phyloP scores from a whole-genome alignment of 2,113 vertebrate species.

The Lophura nycthemera region DNA sequence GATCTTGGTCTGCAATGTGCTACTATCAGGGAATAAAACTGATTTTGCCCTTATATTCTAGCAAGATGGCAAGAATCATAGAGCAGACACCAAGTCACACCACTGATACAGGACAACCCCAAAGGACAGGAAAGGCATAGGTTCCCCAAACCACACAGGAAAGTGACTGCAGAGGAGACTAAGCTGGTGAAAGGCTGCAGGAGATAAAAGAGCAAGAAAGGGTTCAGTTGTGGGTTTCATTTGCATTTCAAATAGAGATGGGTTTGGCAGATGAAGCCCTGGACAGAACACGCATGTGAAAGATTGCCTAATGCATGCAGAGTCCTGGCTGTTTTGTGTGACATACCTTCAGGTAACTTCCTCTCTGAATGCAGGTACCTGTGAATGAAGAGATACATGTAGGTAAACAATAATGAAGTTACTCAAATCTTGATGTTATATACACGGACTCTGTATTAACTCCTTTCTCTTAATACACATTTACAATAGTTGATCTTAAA shows the following conservation, averaged over 20 bases:
- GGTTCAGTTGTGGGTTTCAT: background rate
- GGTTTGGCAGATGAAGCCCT: background rate
- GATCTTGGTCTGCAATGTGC: constrained; percentile 13
- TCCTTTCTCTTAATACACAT: background rate
- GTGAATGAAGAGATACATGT: background rate
- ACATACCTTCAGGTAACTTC: constrained; percentile 78
- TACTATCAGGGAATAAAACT: constrained; percentile 37
- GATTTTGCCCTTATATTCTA: background rate
- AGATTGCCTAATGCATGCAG: background rate
- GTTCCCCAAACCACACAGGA: background rate
- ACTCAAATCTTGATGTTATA: background rate
- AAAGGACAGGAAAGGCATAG: background rate
- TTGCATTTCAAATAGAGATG: constrained; percentile 1
- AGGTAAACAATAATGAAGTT: background rate
- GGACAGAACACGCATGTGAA: background rate
- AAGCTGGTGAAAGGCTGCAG: background rate
- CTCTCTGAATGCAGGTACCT: constrained; percentile 69
- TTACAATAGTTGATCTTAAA: background rate
- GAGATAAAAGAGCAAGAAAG: background rate
- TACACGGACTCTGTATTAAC: background rate
- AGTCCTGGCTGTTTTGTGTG: background rate
- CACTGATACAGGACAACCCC: background rate
- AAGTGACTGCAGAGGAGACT: background rate
- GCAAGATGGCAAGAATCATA: background rate
- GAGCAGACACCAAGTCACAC: background rate